Percentiles rank a stretch among this genome's conserved stretches.
phyloP scores from a whole-genome alignment of 1,140 invertebrate species.

The Arctopsyche grandis region DNA sequence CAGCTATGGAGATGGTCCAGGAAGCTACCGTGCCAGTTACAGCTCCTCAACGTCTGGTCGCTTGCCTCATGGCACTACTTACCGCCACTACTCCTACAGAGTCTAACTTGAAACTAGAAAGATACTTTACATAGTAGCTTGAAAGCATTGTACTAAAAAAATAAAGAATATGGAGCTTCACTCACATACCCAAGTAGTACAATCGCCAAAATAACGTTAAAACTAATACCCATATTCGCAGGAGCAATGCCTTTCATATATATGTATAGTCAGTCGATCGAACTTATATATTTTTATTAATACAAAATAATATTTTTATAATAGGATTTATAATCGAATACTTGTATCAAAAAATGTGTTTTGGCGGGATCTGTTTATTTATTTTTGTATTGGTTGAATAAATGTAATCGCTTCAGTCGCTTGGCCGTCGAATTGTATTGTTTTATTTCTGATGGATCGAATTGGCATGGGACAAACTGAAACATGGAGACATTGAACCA shows the following conservation, averaged over 20 bases:
- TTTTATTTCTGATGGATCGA: constrained; percentile 22
- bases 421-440: constrained; percentile 20
- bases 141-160: neutral
- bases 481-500: constrained; percentile 47
- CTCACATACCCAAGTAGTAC: neutral
- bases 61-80: constrained; percentile 81
- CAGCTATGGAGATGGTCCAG: constrained; percentile 75
- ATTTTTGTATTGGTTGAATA: neutral
- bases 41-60: constrained; percentile 78
- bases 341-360: too few relatives aligned
- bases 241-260: too few relatives aligned
- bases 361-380: too few relatives aligned
- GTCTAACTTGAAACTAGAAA: constrained; percentile 68
- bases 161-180: neutral
- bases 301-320: too few relatives aligned
- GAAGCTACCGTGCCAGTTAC: constrained; percentile 80
- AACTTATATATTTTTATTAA: too few relatives aligned
- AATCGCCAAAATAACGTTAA: too few relatives aligned
- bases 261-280: too few relatives aligned
- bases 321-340: too few relatives aligned
- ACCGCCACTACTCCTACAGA: constrained; percentile 86
- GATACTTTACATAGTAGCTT: neutral
- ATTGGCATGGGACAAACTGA: constrained; percentile 44
- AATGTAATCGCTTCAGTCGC: neutral
- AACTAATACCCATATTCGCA: too few relatives aligned